Conservation (phyloP, 2,797 vertebrate species). For the Danio choprae region DNA sequence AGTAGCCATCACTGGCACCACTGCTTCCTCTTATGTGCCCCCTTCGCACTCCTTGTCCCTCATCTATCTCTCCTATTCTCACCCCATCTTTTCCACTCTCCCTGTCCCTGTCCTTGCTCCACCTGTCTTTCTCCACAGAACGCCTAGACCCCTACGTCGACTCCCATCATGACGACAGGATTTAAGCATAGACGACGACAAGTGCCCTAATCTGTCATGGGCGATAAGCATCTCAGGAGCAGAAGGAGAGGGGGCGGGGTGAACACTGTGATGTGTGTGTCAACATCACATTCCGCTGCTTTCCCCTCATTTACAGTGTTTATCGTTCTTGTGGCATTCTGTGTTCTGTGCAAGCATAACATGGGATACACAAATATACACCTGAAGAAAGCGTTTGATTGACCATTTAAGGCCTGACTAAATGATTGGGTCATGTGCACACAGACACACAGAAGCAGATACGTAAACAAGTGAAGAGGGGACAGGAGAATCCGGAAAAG, state of each 20-base stretch:
- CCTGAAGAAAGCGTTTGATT: neutral
- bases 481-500: constrained; percentile 4
- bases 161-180: constrained; percentile 44
- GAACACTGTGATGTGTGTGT: constrained; percentile 31
- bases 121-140: constrained; percentile 44
- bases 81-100: constrained; percentile 54
- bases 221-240: constrained; percentile 52
- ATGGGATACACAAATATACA: constrained; percentile 16
- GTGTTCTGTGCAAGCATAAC: constrained; percentile 14
- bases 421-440: neutral
- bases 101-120: constrained; percentile 29
- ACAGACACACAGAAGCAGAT: neutral
- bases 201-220: constrained; percentile 55
- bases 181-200: constrained; percentile 50
- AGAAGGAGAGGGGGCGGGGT: constrained; percentile 37
- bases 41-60: constrained; percentile 49
- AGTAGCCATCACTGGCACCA: constrained; percentile 44
- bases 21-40: constrained; percentile 34
- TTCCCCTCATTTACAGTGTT: constrained; percentile 34
- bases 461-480: constrained; percentile 23
- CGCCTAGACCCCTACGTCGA: constrained; percentile 30
- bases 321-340: neutral
- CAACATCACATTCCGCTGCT: constrained; percentile 36
- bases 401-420: constrained; percentile 2
- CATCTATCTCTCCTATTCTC: constrained; percentile 44